These are phyloP conservation scores for Cataglyphis rosenhaueri DNA, from an alignment of 2,888 invertebrate species.

Conservation along the genomic window DNA sequence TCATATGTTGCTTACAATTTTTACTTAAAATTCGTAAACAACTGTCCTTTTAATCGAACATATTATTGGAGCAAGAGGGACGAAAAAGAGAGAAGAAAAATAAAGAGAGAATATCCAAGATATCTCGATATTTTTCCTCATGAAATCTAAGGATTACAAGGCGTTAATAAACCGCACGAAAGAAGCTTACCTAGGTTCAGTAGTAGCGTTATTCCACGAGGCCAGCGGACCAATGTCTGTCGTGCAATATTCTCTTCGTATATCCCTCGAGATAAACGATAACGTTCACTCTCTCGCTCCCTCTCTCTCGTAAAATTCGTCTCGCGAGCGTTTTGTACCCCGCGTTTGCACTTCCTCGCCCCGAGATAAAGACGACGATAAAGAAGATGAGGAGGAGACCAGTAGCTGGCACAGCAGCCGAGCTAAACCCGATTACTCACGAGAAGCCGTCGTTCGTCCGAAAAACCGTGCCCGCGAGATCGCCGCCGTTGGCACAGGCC, in stretches of 20 bases:
- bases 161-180: slow-evolving; percentile 1
- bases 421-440: slow-evolving; percentile 2
- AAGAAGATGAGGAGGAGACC: background rate
- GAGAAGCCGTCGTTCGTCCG: slow-evolving; percentile 38
- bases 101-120: background rate
- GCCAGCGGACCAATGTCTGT: background rate
- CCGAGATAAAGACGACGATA: background rate
- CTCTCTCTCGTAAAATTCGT: background rate
- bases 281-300: background rate
- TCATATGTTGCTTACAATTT: background rate
- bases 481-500: slow-evolving; percentile 25
- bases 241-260: background rate
- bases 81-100: background rate
- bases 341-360: background rate
- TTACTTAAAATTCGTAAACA: background rate
- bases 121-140: background rate
- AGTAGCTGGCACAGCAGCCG: background rate
- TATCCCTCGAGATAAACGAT: background rate
- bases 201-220: slow-evolving; percentile 13
- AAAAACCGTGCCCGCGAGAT: slow-evolving; percentile 26
- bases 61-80: background rate
- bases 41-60: background rate
- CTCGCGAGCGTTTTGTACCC: background rate
- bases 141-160: background rate
- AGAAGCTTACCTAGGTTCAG: slow-evolving; percentile 34